phyloP scores from a whole-genome alignment of 2,113 vertebrate species.

The Ophthalmolycus amberensis region DNA sequence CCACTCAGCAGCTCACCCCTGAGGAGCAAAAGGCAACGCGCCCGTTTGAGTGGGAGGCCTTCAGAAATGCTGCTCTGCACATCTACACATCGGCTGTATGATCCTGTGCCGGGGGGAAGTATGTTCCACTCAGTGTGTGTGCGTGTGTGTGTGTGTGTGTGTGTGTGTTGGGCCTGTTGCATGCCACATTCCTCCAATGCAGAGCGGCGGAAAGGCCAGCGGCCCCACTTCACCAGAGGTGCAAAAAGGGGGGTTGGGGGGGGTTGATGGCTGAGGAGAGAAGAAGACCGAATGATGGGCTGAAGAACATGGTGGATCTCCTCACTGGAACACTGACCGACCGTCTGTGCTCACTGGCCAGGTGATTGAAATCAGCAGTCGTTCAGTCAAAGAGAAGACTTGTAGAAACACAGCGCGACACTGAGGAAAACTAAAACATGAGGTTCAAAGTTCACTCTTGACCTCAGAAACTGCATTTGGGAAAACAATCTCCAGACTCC shows the following conservation, averaged over 20 bases:
- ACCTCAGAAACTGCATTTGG: not conserved
- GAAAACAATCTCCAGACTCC: no score
- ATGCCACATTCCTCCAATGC: constrained; percentile 74
- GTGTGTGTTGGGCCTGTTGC: constrained; percentile 45
- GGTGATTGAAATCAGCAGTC: not conserved
- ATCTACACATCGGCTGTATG: constrained; percentile 33
- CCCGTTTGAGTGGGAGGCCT: constrained; percentile 46
- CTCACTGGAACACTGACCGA: not conserved
- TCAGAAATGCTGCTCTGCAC: constrained; percentile 38
- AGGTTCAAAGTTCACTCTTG: not conserved
- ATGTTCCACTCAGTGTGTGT: constrained; percentile 34
- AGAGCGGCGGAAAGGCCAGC: constrained; percentile 70
- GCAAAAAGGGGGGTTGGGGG: constrained; percentile 55
- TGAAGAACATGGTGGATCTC: constrained; percentile 59
- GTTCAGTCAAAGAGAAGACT: not conserved
- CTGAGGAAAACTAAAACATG: not conserved
- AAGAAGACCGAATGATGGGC: constrained; percentile 14
- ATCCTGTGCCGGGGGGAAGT: constrained; percentile 44
- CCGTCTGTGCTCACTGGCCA: not conserved
- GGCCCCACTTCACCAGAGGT: constrained; percentile 74
- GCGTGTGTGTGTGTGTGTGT: constrained; percentile 38
- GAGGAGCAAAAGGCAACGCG: constrained; percentile 47
- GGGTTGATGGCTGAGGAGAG: constrained; percentile 55
- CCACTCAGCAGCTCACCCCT: constrained; percentile 35
- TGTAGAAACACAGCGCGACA: not conserved